Evolutionary conservation across 2,888 invertebrate species (phyloP), one percentile per base, ranked within the genome.

Genomic region (Seladonia tumulorum): DNA sequence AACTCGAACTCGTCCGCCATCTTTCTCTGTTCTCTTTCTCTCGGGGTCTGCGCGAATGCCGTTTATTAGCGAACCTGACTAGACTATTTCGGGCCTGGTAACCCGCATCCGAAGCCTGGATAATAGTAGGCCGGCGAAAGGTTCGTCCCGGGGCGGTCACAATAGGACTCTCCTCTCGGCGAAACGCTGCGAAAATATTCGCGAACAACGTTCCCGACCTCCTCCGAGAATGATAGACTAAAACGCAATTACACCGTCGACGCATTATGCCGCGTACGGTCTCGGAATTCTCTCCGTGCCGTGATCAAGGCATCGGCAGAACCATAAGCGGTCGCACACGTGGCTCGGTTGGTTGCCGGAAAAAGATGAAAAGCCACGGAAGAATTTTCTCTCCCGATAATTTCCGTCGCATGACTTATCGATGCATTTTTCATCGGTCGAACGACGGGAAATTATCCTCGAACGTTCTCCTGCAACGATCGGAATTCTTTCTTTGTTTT

Each of bases 71-170:
- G 74, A 45, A 53, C 49, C 73, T 49, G 35, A 66, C 53, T 82
- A 77, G 74, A 73, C 74, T 74, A 78, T 84, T 84, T 82, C 60
- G 74, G 82, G 53, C 25, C 45, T n/a, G 25, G 45, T 57, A 83
- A 75, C 66, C 72, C 42, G 72, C n/a, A n/a, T 22, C 68, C 39
- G 68, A 47, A 49, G 53, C 49, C 77, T 77, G 76, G 84, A 81
- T 84, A 84, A 84, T 84, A 77, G 77, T 78, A 78, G 76, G 66
- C 76, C 47, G 45, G 14, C n/a, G 45, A n/a, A 81, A 80, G 75
- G 49, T 53, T 49, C 16, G 16, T 8, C 79, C 79, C 60, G 73
- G 68, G 49, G 18, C 72, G 72, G n/a, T 60, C 53, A 45, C 53
- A 70, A 70, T 42, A 39, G 80, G 60, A 16, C 4, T 3, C 14